Evolutionary conservation across 2,113 vertebrate species (phyloP).

Genomic region (Recurvirostra avosetta): DNA sequence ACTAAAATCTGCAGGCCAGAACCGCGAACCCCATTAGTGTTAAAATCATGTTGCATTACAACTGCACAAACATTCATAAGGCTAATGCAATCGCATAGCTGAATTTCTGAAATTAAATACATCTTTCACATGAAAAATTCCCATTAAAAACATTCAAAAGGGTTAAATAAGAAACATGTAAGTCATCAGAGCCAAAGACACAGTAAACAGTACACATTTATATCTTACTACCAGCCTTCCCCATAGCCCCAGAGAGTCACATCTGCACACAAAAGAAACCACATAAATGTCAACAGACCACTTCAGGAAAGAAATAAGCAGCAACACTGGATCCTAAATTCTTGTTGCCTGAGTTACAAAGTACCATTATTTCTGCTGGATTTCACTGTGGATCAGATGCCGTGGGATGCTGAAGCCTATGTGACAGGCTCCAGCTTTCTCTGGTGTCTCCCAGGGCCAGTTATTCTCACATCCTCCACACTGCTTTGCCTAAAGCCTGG

Average conservation of each 20-base stretch:
- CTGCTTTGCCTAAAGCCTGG: constrained; percentile 11
- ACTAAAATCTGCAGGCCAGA: neutral
- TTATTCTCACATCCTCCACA: neutral
- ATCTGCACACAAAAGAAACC: neutral
- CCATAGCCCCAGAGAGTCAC: neutral
- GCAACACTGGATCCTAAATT: neutral
- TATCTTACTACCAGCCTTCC: neutral
- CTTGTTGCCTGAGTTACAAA: constrained; percentile 4
- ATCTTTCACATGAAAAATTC: neutral
- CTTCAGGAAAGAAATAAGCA: constrained; percentile 26
- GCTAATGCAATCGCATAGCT: neutral
- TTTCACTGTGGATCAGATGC: constrained; percentile 17
- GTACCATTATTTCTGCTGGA: neutral
- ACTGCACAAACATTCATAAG: neutral
- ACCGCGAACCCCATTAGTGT: neutral
- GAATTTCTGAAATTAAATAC: neutral
- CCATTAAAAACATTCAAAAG: neutral
- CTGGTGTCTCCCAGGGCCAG: neutral
- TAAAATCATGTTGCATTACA: neutral
- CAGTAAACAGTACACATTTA: neutral
- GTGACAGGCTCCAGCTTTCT: neutral
- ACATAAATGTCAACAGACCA: neutral
- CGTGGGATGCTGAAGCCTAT: neutral
- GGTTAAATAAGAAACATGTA: neutral
- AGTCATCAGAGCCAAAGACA: neutral